phyloP scores from a whole-genome alignment of 2,888 invertebrate species.

The Dinocampus coccinellae region DNA sequence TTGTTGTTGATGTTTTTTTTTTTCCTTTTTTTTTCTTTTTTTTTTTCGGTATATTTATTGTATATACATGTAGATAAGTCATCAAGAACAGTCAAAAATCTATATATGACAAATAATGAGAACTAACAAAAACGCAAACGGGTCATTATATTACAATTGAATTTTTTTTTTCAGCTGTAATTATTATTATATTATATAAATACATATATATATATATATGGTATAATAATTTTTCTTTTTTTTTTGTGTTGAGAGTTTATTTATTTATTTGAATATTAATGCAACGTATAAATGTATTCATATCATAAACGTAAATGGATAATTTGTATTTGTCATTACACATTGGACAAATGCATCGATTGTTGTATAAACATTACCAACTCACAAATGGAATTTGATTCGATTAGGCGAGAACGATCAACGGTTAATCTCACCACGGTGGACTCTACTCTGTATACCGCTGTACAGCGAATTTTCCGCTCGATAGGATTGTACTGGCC shows the following conservation, averaged over 20 bases:
- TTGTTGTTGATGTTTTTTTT: no score
- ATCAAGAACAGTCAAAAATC: neutral
- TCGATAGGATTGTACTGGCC: conserved; percentile 35
- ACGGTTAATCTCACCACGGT: conserved; percentile 23
- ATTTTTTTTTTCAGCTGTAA: neutral
- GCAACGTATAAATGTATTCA: no score
- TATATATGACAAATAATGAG: neutral
- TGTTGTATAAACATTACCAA: conserved; percentile 16
- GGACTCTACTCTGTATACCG: conserved; percentile 6
- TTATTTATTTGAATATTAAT: no score
- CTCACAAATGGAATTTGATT: conserved; percentile 30
- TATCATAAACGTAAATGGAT: no score
- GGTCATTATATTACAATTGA: neutral
- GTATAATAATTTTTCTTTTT: no score
- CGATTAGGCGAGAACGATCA: conserved; percentile 37
- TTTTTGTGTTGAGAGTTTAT: no score
- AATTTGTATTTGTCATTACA: neutral
- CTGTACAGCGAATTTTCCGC: conserved; percentile 39
- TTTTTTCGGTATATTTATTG: neutral
- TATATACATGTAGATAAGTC: neutral
- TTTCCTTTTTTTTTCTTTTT: no score
- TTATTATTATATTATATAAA: neutral
- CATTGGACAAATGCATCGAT: neutral
- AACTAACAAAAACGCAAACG: neutral
- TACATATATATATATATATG: neutral